A percentile compares a stretch with the other conserved stretches of the same genome.
These are phyloP conservation scores for Andrena hattorfiana DNA, from an alignment of 2,888 invertebrate species.

Conservation along the genomic window DNA sequence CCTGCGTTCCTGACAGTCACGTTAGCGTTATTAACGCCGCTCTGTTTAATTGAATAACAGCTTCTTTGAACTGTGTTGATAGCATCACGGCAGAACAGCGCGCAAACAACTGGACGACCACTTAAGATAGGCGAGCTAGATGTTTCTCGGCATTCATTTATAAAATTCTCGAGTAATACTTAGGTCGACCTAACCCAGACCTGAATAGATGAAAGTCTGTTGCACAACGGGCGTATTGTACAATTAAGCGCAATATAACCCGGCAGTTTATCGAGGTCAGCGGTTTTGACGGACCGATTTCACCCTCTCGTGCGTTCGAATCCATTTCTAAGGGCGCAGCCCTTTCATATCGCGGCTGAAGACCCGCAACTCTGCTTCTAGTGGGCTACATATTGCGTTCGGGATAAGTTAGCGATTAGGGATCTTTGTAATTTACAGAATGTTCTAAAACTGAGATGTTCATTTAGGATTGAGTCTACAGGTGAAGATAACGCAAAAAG, in stretches of 20 bases:
- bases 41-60: constrained; percentile 26
- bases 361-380: constrained; percentile 10
- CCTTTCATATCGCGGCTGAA: constrained; percentile 43
- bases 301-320: constrained; percentile 48
- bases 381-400: constrained; percentile 14
- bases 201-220: constrained; percentile 20
- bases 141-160: not conserved
- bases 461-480: too few relatives aligned
- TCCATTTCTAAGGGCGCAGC: constrained; percentile 44
- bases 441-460: too few relatives aligned
- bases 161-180: constrained; percentile 4
- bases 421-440: not conserved
- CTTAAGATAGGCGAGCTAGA: not conserved
- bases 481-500: too few relatives aligned
- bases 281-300: constrained; percentile 49
- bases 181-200: not conserved
- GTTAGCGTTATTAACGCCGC: constrained; percentile 46
- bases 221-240: constrained; percentile 26
- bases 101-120: not conserved
- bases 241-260: constrained; percentile 35
- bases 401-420: not conserved
- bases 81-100: constrained; percentile 24
- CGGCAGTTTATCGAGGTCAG: constrained; percentile 49
- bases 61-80: constrained; percentile 12
- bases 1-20: constrained; percentile 38